These are phyloP conservation scores for Enteromius treurensis DNA, from an alignment of 2,797 vertebrate genomes.

Conservation along the genomic window DNA sequence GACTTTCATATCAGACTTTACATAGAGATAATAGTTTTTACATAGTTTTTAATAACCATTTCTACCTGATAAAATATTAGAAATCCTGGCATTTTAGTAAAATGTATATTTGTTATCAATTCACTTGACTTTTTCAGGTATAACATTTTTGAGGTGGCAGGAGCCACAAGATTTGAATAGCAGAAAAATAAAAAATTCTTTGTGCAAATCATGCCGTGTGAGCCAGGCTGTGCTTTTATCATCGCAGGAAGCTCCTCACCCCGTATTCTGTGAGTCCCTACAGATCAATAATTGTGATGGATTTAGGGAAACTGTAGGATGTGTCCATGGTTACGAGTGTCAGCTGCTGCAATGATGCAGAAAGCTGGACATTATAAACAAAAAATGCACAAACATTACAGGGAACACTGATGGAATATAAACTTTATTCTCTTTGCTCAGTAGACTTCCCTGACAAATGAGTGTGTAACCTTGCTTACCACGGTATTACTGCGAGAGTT, in stretches of 20 bases:
- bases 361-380: background rate
- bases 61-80: background rate
- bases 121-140: background rate
- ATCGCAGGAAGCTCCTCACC: background rate
- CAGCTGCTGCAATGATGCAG: conserved; percentile 2
- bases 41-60: background rate
- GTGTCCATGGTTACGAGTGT: conserved; percentile 14
- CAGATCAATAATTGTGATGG: conserved; percentile 10
- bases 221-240: background rate
- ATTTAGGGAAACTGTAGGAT: background rate
- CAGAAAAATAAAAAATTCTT: background rate
- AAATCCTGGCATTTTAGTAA: background rate
- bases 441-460: background rate
- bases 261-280: background rate
- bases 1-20: background rate
- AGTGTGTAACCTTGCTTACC: background rate
- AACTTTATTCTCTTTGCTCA: background rate
- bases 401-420: background rate
- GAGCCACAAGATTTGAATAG: background rate
- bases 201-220: background rate
- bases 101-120: background rate
- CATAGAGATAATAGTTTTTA: background rate
- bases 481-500: background rate
- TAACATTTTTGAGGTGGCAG: background rate
- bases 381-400: background rate